These are phyloP conservation scores for Cheilinus undulatus DNA, from an alignment of 2,113 vertebrate species.

Conservation along the genomic window DNA sequence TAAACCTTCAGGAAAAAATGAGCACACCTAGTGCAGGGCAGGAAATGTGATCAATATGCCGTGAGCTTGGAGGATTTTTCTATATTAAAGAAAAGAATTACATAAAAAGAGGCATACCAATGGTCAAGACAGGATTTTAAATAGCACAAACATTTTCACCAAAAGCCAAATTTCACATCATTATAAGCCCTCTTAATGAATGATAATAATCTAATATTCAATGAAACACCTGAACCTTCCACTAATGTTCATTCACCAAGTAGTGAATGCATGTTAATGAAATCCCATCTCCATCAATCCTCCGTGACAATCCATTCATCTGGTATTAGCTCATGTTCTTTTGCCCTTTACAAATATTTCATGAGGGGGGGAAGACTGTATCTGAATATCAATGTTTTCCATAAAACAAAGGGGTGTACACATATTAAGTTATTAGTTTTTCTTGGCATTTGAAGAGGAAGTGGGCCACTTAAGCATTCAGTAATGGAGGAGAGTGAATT, in stretches of 20 bases:
- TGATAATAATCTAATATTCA: constrained; percentile 43
- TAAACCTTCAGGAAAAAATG: constrained; percentile 15
- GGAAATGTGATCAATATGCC: not conserved
- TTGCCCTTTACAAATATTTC: constrained; percentile 41
- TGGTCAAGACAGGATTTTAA: no score
- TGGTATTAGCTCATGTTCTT: constrained; percentile 18
- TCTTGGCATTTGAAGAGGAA: not conserved
- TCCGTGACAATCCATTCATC: constrained; percentile 33
- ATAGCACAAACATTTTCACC: constrained; percentile 16
- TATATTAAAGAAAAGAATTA: no score
- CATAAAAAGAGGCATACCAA: no score
- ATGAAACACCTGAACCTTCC: constrained; percentile 43
- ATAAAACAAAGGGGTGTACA: not conserved
- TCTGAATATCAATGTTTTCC: not conserved
- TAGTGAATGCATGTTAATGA: constrained; percentile 27
- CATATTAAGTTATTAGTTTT: not conserved
- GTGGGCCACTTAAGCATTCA: not conserved
- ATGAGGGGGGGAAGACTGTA: not conserved
- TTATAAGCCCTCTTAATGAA: constrained; percentile 5
- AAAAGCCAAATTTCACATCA: constrained; percentile 26
- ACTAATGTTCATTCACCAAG: constrained; percentile 42
- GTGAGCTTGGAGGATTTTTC: no score
- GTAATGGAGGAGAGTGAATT: not conserved
- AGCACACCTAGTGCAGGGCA: not conserved
- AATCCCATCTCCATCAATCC: constrained; percentile 31